phyloP scores from a whole-genome alignment of 2,113 vertebrate genomes.

The Mesembrinibis cayennensis region DNA sequence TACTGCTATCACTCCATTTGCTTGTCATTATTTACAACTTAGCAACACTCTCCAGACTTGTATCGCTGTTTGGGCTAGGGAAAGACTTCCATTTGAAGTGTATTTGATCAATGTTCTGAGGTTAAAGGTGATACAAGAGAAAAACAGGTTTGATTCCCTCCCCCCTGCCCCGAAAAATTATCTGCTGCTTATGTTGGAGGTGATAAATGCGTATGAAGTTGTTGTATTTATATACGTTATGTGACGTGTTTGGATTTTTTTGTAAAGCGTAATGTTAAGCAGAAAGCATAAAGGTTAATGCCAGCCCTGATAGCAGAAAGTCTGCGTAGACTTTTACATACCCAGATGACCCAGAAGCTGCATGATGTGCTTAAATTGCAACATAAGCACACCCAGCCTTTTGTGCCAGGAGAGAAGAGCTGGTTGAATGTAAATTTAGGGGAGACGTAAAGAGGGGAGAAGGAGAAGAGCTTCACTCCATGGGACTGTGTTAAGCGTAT shows the following conservation, averaged over 20 bases:
- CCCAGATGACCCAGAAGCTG: neutral
- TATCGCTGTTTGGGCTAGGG: neutral
- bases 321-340: neutral
- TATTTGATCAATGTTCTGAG: neutral
- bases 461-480: neutral
- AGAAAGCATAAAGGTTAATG: neutral
- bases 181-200: neutral
- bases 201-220: neutral
- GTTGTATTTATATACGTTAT: neutral
- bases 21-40: neutral
- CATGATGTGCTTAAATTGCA: neutral
- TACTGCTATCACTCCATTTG: neutral
- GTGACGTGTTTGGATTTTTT: neutral
- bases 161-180: neutral
- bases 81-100: neutral
- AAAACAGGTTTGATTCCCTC: neutral
- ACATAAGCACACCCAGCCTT: neutral
- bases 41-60: neutral
- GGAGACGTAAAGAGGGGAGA: neutral
- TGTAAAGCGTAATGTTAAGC: neutral
- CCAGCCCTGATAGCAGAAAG: neutral
- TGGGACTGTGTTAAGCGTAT: neutral
- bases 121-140: neutral
- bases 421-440: neutral
- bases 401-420: neutral